phyloP scores from a whole-genome alignment of 2,113 vertebrate genomes.

The Ptilonorhynchus violaceus region DNA sequence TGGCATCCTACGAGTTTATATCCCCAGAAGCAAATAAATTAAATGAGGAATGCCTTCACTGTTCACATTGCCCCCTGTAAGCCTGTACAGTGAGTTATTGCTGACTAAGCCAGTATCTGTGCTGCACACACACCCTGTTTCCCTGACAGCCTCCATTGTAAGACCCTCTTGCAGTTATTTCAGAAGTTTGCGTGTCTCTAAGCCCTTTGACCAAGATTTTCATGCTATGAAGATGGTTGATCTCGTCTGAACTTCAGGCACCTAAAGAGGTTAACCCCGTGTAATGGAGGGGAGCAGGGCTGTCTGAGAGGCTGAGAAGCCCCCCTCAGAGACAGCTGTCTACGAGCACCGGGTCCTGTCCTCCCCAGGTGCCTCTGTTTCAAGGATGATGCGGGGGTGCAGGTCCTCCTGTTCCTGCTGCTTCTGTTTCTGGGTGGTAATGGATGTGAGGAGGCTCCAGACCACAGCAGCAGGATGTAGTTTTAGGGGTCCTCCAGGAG shows the following conservation, averaged over 20 bases:
- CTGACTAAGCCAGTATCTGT: not conserved
- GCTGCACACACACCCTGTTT: not conserved
- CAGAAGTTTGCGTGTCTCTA: not conserved
- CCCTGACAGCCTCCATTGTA: not conserved
- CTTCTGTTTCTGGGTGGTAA: not conserved
- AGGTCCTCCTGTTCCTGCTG: not conserved
- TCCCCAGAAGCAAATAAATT: not conserved
- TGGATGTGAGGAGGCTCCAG: not conserved
- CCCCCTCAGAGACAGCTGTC: not conserved
- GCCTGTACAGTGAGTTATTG: not conserved
- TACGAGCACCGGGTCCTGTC: not conserved
- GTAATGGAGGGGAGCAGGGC: not conserved
- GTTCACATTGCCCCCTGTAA: not conserved
- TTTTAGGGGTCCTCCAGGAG: not conserved
- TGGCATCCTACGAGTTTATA: not conserved
- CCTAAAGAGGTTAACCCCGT: not conserved
- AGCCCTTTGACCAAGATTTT: not conserved
- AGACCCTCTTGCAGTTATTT: not conserved
- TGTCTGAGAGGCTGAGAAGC: not conserved
- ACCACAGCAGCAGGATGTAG: not conserved
- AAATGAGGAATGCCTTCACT: not conserved
- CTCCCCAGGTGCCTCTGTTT: not conserved
- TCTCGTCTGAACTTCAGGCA: not conserved
- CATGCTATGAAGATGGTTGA: not conserved
- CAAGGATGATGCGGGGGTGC: not conserved